phyloP scores from a whole-genome alignment of 2,888 invertebrate species.

The Tetranychus truncatus region DNA sequence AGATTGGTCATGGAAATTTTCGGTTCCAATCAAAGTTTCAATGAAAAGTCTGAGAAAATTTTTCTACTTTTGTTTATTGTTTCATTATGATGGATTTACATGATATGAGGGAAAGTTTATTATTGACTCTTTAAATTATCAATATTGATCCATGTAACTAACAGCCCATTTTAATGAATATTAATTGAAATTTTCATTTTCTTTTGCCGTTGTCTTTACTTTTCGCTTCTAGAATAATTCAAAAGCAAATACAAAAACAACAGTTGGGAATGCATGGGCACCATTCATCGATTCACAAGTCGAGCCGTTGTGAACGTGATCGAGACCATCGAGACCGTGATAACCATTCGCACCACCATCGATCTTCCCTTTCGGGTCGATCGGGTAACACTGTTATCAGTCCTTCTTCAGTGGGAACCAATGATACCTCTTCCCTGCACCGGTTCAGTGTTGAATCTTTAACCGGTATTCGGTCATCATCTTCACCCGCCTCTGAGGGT shows the following conservation, averaged over 20 bases:
- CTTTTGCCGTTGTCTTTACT: neutral
- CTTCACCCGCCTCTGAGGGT: neutral
- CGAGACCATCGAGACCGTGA: neutral
- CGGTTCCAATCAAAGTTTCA: too few relatives aligned
- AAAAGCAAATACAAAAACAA: conserved; percentile 10
- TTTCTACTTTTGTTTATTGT: too few relatives aligned
- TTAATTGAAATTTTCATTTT: neutral
- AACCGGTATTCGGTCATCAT: conserved; percentile 13
- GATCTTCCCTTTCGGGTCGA: neutral
- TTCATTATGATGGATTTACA: too few relatives aligned
- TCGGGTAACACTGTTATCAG: neutral
- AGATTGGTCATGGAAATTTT: too few relatives aligned
- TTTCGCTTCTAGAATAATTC: neutral
- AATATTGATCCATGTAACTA: neutral
- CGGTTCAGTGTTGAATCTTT: conserved; percentile 21
- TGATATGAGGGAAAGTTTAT: too few relatives aligned
- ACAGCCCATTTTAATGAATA: neutral
- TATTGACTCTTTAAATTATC: neutral
- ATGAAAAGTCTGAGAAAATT: too few relatives aligned
- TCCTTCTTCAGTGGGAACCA: neutral
- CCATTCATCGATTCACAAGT: neutral
- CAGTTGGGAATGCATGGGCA: conserved; percentile 1
- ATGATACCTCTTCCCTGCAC: conserved; percentile 17
- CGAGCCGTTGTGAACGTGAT: neutral
- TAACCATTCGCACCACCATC: neutral